Conservation (phyloP, 1,140 invertebrate species). For the Listronotus bonariensis region DNA sequence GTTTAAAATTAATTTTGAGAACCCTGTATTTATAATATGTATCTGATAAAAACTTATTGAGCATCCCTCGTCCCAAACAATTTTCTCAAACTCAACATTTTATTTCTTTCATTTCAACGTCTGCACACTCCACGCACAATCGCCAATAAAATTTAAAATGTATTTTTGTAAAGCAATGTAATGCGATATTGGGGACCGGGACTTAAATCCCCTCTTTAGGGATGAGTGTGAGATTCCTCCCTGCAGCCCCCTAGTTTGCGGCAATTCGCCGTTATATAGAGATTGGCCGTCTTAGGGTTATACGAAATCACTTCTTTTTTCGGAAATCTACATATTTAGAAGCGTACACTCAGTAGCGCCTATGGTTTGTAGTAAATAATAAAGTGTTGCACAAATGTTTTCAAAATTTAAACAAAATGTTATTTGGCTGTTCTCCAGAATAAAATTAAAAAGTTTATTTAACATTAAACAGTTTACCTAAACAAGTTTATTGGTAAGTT, state of each 20-base stretch:
- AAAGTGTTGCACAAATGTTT: too few relatives aligned
- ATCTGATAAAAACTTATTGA: too few relatives aligned
- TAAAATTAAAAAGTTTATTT: too few relatives aligned
- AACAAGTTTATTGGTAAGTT: too few relatives aligned
- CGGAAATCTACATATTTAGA: conserved; percentile 20
- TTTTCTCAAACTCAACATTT: conserved; percentile 35
- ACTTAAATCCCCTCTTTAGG: not conserved
- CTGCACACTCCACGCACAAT: conserved; percentile 6
- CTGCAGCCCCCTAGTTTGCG: conserved; percentile 15
- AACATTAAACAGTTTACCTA: too few relatives aligned
- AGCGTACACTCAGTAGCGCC: conserved; percentile 1
- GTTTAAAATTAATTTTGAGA: too few relatives aligned
- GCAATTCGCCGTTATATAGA: conserved; percentile 10
- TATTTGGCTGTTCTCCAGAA: too few relatives aligned
- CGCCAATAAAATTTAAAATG: conserved; percentile 27
- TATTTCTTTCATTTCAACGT: conserved; percentile 45
- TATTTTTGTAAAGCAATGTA: conserved; percentile 35
- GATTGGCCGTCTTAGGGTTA: conserved; percentile 24
- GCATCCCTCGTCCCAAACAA: too few relatives aligned
- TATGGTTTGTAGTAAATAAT: too few relatives aligned
- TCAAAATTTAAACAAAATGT: too few relatives aligned
- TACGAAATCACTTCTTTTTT: conserved; percentile 21
- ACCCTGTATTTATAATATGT: too few relatives aligned
- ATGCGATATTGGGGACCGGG: not conserved
- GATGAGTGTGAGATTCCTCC: conserved; percentile 3